A percentile compares a stretch with the other conserved stretches of the same genome.
These are phyloP conservation scores for Gouania willdenowi DNA, from an alignment of 2,797 vertebrate species.

Conservation along the genomic window DNA sequence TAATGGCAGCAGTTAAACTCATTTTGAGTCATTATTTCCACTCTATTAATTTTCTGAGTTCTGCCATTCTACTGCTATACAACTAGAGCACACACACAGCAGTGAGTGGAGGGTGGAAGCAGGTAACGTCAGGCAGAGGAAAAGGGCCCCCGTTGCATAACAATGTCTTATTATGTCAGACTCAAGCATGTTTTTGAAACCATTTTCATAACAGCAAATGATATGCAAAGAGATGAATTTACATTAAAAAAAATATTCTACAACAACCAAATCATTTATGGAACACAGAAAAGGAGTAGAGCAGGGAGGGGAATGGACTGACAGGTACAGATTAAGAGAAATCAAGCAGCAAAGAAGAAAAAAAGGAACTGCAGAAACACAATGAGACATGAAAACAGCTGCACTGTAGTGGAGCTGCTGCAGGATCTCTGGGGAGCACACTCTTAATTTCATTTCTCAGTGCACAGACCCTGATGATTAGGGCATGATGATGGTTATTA, in stretches of 20 bases:
- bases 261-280: conserved; percentile 29
- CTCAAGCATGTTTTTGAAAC: too few relatives aligned
- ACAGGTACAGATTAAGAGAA: conserved; percentile 7
- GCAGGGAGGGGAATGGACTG: conserved; percentile 37
- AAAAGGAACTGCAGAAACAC: conserved; percentile 13
- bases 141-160: conserved; percentile 21
- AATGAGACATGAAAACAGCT: conserved; percentile 52
- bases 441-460: conserved; percentile 70
- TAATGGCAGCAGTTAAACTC: neutral
- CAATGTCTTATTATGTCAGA: too few relatives aligned
- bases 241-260: conserved; percentile 41
- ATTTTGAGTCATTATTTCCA: conserved; percentile 4
- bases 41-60: conserved; percentile 3
- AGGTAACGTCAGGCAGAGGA: conserved; percentile 2
- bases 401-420: conserved; percentile 45
- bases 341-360: neutral
- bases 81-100: neutral
- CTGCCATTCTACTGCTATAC: conserved; percentile 5
- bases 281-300: conserved; percentile 24
- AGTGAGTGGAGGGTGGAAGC: neutral
- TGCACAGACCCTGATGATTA: conserved; percentile 67
- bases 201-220: too few relatives aligned
- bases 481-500: conserved; percentile 61
- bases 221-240: conserved; percentile 49
- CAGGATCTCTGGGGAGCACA: conserved; percentile 54